Evolutionary conservation across 2,113 vertebrate species (phyloP).

Genomic region (Anarrhichthys ocellatus): DNA sequence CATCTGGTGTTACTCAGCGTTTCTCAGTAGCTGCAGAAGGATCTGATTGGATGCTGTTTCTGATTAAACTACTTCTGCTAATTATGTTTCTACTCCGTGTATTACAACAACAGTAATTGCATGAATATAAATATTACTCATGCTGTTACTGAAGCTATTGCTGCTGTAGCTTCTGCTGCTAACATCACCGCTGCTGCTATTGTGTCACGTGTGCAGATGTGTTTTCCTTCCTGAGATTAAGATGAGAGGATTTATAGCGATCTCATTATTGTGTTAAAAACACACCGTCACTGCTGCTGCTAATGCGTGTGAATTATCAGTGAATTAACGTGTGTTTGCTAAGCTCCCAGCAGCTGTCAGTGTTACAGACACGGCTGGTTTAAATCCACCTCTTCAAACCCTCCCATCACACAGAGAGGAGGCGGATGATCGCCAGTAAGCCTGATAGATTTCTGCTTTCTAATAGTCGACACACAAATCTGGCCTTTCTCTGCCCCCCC

Average conservation of each 20-base stretch:
- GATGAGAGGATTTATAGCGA: too few relatives aligned
- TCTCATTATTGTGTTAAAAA: too few relatives aligned
- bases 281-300: not conserved
- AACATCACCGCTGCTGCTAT: too few relatives aligned
- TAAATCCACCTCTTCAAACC: not conserved
- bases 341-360: slow-evolving; percentile 37
- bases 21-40: slow-evolving; percentile 21
- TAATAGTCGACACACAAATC: slow-evolving; percentile 2
- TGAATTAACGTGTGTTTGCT: not conserved
- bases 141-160: not conserved
- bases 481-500: not conserved
- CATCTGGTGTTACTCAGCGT: not conserved
- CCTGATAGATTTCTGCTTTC: slow-evolving; percentile 16
- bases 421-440: slow-evolving; percentile 7
- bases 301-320: slow-evolving; percentile 20
- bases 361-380: slow-evolving; percentile 39
- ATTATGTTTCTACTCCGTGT: not conserved
- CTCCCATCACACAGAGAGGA: slow-evolving; percentile 14
- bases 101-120: not conserved
- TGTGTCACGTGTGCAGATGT: too few relatives aligned
- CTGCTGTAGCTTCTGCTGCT: too few relatives aligned
- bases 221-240: too few relatives aligned
- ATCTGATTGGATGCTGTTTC: not conserved
- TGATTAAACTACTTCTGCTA: not conserved
- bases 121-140: not conserved